A percentile compares a stretch with the other conserved stretches of the same genome.
Conservation (phyloP, 2,888 invertebrate species). For the Ceramica pisi region DNA sequence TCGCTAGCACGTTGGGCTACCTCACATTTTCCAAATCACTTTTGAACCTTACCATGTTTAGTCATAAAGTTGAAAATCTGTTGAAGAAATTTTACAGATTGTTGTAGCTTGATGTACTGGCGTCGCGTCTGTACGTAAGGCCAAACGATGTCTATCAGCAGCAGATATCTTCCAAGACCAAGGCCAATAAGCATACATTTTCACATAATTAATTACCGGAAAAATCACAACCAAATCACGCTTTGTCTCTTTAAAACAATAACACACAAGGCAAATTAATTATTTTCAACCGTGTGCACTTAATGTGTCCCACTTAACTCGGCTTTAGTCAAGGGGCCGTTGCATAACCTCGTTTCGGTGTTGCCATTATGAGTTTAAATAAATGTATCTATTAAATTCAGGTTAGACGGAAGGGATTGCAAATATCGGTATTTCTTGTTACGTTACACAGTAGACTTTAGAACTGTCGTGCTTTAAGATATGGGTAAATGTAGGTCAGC, state of each 20-base stretch:
- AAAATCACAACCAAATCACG: conserved; percentile 4
- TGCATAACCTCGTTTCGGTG: conserved; percentile 41
- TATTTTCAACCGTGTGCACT: conserved; percentile 46
- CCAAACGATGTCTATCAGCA: too few relatives aligned
- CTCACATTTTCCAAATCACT: too few relatives aligned
- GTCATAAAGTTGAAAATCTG: too few relatives aligned
- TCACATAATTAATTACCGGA: conserved; percentile 9
- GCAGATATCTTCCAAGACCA: neutral
- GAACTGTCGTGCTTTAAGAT: neutral
- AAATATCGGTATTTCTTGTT: conserved; percentile 23
- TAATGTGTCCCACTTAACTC: conserved; percentile 33
- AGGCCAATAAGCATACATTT: neutral
- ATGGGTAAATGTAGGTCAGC: neutral
- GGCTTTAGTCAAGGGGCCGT: conserved; percentile 28
- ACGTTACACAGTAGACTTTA: neutral
- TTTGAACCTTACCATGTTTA: too few relatives aligned
- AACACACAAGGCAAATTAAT: conserved; percentile 49
- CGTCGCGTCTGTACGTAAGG: too few relatives aligned
- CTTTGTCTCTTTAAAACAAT: conserved; percentile 42
- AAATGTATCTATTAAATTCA: conserved; percentile 30
- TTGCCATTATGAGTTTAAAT: conserved; percentile 16
- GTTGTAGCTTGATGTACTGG: too few relatives aligned
- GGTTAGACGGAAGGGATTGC: conserved; percentile 42
- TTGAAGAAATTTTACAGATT: too few relatives aligned
- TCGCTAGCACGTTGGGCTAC: too few relatives aligned